These are phyloP conservation scores for Onychomys torridus DNA, from an alignment of 2,797 vertebrate genomes.

Conservation along the genomic window DNA sequence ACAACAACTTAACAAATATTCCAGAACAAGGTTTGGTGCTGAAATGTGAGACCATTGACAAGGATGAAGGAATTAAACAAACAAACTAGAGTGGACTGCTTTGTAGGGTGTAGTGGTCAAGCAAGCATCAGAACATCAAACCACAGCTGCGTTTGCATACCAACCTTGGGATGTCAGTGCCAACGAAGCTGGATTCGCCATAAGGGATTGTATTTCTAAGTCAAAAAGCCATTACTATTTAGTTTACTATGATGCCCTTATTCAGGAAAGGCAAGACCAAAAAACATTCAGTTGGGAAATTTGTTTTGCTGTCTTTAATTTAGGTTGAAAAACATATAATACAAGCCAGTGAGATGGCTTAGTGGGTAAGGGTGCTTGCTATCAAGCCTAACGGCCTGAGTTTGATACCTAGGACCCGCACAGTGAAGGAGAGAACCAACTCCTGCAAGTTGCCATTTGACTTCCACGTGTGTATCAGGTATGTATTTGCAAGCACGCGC, in stretches of 20 bases:
- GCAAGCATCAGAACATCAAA: background rate
- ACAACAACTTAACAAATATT: background rate
- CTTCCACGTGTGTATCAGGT: background rate
- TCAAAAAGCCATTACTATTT: background rate
- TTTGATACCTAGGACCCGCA: background rate
- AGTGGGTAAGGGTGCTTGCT: background rate
- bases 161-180: background rate
- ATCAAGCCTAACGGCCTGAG: background rate
- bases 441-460: background rate
- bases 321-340: constrained; percentile 8
- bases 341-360: background rate
- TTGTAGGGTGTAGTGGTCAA: background rate
- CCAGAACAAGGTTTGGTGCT: background rate
- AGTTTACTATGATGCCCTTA: background rate
- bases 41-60: background rate
- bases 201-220: background rate
- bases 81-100: background rate
- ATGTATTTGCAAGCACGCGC: fast-evolving
- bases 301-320: constrained; percentile 39
- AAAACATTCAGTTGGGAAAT: background rate
- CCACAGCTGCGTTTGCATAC: background rate
- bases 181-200: background rate
- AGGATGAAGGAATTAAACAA: background rate
- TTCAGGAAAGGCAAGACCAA: background rate
- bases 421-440: background rate